Conservation (phyloP, 2,113 vertebrate genomes). For the Poecilia latipinna region DNA sequence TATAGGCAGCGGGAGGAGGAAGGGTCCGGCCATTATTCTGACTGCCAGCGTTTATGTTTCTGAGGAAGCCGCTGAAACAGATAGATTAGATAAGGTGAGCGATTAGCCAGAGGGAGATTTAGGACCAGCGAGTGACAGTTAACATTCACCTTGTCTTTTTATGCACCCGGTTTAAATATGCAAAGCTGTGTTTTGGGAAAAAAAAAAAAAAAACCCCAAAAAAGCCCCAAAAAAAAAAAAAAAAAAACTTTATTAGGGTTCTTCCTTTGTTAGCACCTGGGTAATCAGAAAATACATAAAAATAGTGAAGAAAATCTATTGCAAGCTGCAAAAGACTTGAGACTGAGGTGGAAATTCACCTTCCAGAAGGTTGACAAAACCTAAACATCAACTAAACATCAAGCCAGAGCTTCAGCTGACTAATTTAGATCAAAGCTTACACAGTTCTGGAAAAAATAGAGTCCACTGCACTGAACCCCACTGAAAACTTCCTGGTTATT, state of each 20-base stretch:
- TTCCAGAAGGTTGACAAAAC: too few relatives aligned
- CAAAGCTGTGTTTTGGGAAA: slow-evolving; percentile 20
- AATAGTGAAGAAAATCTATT: too few relatives aligned
- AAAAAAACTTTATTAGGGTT: slow-evolving; percentile 37
- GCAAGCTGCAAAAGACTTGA: too few relatives aligned
- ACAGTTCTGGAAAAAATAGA: too few relatives aligned
- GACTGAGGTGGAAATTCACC: too few relatives aligned
- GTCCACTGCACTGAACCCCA: too few relatives aligned
- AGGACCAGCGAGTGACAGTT: slow-evolving; percentile 67
- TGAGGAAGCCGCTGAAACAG: slow-evolving; percentile 70
- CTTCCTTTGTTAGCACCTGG: slow-evolving; percentile 48
- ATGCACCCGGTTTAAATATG: slow-evolving; percentile 47
- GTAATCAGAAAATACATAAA: not conserved
- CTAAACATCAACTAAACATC: too few relatives aligned
- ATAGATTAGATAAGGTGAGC: slow-evolving; percentile 79
- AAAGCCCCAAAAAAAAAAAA: slow-evolving; percentile 1
- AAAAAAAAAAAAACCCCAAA: slow-evolving; percentile 16
- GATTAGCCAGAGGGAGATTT: slow-evolving; percentile 70
- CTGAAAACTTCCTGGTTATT: too few relatives aligned
- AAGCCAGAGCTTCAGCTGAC: too few relatives aligned
- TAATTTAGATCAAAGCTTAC: too few relatives aligned
- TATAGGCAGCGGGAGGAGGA: slow-evolving; percentile 37
- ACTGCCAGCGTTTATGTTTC: slow-evolving; percentile 80
- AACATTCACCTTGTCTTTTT: slow-evolving; percentile 77
- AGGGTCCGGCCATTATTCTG: slow-evolving; percentile 67